Conservation (phyloP, 2,888 invertebrate genomes). For the Trichogramma dendrolimi region DNA sequence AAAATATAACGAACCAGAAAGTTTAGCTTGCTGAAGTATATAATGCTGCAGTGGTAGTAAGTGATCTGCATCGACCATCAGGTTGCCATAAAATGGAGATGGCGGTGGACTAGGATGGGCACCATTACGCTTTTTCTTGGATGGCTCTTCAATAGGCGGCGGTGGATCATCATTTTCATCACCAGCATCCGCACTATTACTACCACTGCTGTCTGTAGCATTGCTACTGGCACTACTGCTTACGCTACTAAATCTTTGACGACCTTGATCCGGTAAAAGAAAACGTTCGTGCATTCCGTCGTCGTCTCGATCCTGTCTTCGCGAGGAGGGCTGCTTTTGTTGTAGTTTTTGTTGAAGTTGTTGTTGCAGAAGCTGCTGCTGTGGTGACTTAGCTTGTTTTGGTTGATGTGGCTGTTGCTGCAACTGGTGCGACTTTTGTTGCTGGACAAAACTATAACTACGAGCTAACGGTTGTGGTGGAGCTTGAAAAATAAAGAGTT, state of each 20-base stretch:
- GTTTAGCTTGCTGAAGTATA: conserved; percentile 79
- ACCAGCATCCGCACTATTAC: conserved; percentile 40
- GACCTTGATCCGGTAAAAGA: conserved; percentile 46
- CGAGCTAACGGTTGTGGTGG: conserved; percentile 56
- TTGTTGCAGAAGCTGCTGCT: conserved; percentile 44
- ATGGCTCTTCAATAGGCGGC: conserved; percentile 44
- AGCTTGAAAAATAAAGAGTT: conserved; percentile 28
- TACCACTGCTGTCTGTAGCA: conserved; percentile 39
- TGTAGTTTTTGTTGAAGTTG: conserved; percentile 43
- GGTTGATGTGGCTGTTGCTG: conserved; percentile 37
- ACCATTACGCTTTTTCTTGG: conserved; percentile 47
- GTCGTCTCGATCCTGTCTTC: conserved; percentile 61
- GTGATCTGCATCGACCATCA: conserved; percentile 58
- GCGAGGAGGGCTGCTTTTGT: conserved; percentile 40
- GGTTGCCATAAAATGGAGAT: conserved; percentile 48
- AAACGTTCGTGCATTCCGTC: conserved; percentile 81
- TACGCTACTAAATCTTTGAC: conserved; percentile 34
- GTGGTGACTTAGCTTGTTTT: conserved; percentile 36
- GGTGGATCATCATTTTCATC: conserved; percentile 45
- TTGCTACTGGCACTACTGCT: conserved; percentile 39
- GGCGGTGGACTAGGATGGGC: conserved; percentile 50
- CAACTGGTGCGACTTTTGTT: conserved; percentile 50
- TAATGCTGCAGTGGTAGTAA: conserved; percentile 81
- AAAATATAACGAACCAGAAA: conserved; percentile 56
- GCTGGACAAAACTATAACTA: conserved; percentile 58